phyloP scores from a whole-genome alignment of 2,888 invertebrate genomes.

The Ashinkailepas kermadecensis region DNA sequence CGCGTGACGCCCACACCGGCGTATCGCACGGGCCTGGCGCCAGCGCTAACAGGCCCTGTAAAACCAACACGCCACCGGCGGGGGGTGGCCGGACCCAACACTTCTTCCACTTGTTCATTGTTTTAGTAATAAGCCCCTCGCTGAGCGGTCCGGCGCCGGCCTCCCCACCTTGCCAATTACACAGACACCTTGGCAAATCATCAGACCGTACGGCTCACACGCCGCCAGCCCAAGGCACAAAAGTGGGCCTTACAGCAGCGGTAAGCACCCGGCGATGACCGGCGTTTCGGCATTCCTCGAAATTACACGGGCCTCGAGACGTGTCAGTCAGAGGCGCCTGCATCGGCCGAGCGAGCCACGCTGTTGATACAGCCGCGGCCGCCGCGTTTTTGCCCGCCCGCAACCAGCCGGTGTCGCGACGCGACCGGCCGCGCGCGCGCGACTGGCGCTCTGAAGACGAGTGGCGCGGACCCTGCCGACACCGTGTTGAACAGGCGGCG shows the following conservation, averaged over 20 bases:
- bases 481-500: not conserved
- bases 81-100: constrained; percentile 13
- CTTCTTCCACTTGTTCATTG: constrained; percentile 23
- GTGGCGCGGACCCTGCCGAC: not conserved
- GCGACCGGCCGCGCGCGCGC: not conserved
- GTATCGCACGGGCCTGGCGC: not conserved
- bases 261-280: constrained; percentile 10
- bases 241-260: not conserved
- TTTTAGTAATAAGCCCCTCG: constrained; percentile 19
- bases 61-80: constrained; percentile 10
- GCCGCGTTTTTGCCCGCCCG: constrained; percentile 1
- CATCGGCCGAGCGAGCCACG: not conserved
- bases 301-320: constrained; percentile 12
- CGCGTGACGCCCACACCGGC: not conserved
- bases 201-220: not conserved
- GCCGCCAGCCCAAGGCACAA: not conserved
- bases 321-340: not conserved
- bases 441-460: not conserved
- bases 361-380: not conserved
- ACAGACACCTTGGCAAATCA: constrained; percentile 22
- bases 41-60: not conserved
- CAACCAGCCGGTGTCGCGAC: not conserved
- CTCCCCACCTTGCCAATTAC: constrained; percentile 22
- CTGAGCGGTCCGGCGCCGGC: constrained; percentile 13
- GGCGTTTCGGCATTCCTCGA: constrained; percentile 14